phyloP scores from a whole-genome alignment of 2,888 invertebrate species.

The Dione juno region DNA sequence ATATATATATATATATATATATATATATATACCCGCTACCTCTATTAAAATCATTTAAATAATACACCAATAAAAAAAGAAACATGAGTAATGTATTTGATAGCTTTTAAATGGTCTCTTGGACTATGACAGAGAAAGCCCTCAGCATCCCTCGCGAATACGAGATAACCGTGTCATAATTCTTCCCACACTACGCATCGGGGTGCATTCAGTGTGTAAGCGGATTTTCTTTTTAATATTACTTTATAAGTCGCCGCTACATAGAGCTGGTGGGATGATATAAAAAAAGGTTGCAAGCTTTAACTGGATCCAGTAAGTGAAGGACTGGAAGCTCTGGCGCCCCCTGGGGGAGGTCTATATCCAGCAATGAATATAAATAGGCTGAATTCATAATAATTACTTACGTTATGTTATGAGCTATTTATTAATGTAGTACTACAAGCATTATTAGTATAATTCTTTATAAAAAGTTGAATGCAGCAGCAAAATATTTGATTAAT shows the following conservation, averaged over 20 bases:
- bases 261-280: too few relatives aligned
- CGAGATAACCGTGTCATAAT: constrained; percentile 41
- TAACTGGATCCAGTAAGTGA: not conserved
- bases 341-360: not conserved
- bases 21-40: not conserved
- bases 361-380: not conserved
- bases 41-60: not conserved
- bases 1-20: too few relatives aligned
- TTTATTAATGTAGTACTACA: too few relatives aligned
- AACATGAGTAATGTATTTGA: constrained; percentile 17
- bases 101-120: constrained; percentile 21
- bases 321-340: not conserved
- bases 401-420: too few relatives aligned
- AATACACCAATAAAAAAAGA: not conserved
- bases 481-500: too few relatives aligned
- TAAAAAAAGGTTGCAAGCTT: not conserved
- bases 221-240: constrained; percentile 7
- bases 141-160: constrained; percentile 34
- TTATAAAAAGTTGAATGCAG: too few relatives aligned
- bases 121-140: constrained; percentile 32
- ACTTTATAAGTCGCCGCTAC: too few relatives aligned
- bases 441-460: too few relatives aligned
- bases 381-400: too few relatives aligned
- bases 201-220: constrained; percentile 2
- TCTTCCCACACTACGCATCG: constrained; percentile 30